Evolutionary conservation across 2,888 invertebrate genomes (phyloP).

Genomic region (Xanthorhoe designata): DNA sequence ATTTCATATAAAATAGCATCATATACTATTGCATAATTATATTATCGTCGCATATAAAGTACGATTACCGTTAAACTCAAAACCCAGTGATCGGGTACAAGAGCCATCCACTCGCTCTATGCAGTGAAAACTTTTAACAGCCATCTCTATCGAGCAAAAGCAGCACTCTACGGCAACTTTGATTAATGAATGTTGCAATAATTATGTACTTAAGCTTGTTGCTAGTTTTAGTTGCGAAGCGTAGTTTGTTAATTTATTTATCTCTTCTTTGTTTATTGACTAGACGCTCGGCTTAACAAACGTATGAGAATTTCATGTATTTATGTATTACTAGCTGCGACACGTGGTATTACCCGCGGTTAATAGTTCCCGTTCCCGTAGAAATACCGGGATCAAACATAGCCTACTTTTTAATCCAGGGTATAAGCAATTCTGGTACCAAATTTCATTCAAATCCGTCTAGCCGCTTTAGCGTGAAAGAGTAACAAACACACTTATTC

Average conservation of each 20-base stretch:
- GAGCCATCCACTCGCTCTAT: not conserved
- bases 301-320: too few species aligned
- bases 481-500: too few species aligned
- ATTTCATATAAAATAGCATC: too few species aligned
- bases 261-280: not conserved
- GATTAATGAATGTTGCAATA: constrained; percentile 27
- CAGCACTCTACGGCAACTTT: constrained; percentile 8
- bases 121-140: not conserved
- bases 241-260: not conserved
- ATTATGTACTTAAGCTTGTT: constrained; percentile 13
- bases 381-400: too few species aligned
- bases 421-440: too few species aligned
- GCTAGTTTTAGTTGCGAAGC: constrained; percentile 5
- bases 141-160: constrained; percentile 5
- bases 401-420: too few species aligned
- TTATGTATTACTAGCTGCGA: too few species aligned
- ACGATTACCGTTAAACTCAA: not conserved
- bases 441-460: too few species aligned
- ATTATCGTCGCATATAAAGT: not conserved
- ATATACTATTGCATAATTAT: too few species aligned
- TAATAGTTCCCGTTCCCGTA: too few species aligned
- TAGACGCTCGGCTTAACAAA: not conserved
- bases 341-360: too few species aligned
- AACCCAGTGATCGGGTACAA: not conserved
- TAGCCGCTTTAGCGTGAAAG: too few species aligned